Conservation (phyloP, 2,888 invertebrate species). For the Plusia festucae region DNA sequence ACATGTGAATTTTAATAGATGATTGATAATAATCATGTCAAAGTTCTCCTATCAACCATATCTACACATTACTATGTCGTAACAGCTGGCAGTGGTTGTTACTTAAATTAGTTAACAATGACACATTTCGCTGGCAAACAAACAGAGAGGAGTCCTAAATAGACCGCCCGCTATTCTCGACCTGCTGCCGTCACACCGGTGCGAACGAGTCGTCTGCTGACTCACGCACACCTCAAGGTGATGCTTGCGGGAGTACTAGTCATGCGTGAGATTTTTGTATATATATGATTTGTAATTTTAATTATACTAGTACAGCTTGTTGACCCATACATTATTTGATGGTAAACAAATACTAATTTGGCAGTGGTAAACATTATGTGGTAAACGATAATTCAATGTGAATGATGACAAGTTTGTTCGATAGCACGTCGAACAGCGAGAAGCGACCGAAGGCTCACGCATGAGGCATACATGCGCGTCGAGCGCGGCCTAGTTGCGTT, state of each 20-base stretch:
- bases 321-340: not conserved
- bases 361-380: slow-evolving; percentile 38
- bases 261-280: slow-evolving; percentile 21
- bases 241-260: slow-evolving; percentile 66
- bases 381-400: slow-evolving; percentile 52
- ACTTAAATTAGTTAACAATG: slow-evolving; percentile 90
- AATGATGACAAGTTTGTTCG: slow-evolving; percentile 62
- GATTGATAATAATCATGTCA: slow-evolving; percentile 68
- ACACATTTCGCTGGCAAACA: slow-evolving; percentile 89
- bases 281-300: not conserved
- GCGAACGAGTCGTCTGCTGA: slow-evolving; percentile 83
- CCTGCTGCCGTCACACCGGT: slow-evolving; percentile 85
- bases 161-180: slow-evolving; percentile 87
- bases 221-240: slow-evolving; percentile 87
- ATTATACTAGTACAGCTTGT: not conserved
- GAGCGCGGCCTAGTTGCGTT: slow-evolving; percentile 71
- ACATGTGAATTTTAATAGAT: slow-evolving; percentile 38
- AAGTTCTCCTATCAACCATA: slow-evolving; percentile 68
- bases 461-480: slow-evolving; percentile 69
- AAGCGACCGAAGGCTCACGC: slow-evolving; percentile 62
- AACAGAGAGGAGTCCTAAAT: slow-evolving; percentile 87
- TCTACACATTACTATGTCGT: slow-evolving; percentile 75
- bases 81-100: slow-evolving; percentile 87
- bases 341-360: not conserved
- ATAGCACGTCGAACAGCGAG: slow-evolving; percentile 58